Evolutionary conservation across 2,797 vertebrate genomes (phyloP), one percentile per base, ranked within the genome.

Genomic region (Phoebastria nigripes): DNA sequence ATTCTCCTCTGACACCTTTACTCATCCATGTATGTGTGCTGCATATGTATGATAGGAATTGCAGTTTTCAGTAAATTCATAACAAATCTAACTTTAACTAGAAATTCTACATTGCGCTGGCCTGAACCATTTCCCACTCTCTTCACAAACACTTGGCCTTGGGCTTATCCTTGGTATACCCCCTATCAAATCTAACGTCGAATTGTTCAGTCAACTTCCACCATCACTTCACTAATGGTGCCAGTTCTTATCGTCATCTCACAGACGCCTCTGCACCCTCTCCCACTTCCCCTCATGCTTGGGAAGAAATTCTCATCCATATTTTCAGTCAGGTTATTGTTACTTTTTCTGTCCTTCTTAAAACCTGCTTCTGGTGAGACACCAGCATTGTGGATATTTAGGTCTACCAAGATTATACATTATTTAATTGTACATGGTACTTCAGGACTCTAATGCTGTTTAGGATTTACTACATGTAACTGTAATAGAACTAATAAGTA

Each of bases 131-230:
- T 96, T 95, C 89, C 91, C 84, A 94, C 94, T 97, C 82, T 95
- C 65, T 96, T 95, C 91, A 96, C 41, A 88, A 93, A 95, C 95
- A 95, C 94, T 96, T 96, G 92, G 93, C 87, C 84, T 92, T 95
- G 76, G 33, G 41, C 72, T 96, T 95, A 96, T 93, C 87, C 92
- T 78, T 83, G 76, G 25, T 81, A 61, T 11, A 85, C 46, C 8
- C 44, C 47, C 84, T 96, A 95, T 97, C 92, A 94, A 93, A 87
- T 86, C 82, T 81, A 81, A 91, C 0, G 92, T 96, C 65, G 61
- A 80, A 67, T 65, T 94, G 51, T 71, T 93, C 90, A 82, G 82
- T 91, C 79, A 77, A 19, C 56, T 92, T 92, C 92, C 72, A 93
- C 82, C 69, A 92, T 93, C 96, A 96, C 95, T 94, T 93, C 84